Evolutionary conservation across 1,140 invertebrate species (phyloP), one percentile per base, ranked within the genome.

Genomic region (Glossosoma conforme): DNA sequence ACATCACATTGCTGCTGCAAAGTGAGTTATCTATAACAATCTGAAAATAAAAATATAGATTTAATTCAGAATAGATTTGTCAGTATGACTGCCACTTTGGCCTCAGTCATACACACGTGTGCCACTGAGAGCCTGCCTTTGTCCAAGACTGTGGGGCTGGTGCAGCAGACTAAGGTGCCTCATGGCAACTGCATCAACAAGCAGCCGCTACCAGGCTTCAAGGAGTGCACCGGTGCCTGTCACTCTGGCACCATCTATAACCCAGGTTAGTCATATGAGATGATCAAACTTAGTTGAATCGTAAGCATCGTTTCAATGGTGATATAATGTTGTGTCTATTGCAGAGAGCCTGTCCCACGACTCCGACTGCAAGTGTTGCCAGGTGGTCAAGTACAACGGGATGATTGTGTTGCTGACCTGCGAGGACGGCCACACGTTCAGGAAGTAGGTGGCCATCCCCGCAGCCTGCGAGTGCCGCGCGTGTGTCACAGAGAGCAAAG

Each of bases 151-250:
- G 56, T 82, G 36, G 76, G 76, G 2, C 52, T 83, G 30, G 59
- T 88, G 0, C 65, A 70, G 38, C 61, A 74, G 17, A 54, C 54
- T 2, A 59, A 67, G 25, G 54, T 55, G 0, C 36, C 48, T n/a
- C 77, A 80, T 60, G 83, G 82, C 6, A 41, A 66, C 1, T 88
- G 86, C 61, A 68, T 67, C 30, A 88, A 87, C 63, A 57, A 67
- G 0, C 57, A 77, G 21, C 69, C 75, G 0, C 66, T 87, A 8
- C 42, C 60, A 10, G 77, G 76, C 13, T 77, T 87, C 50, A 79
- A 74, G 4, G 78, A 86, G 61, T 88, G 86, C 54, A 63, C 70
- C 21, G 86, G 86, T 4, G 62, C 65, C 14, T 88, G 86, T 60
- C 65, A 76, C 50, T 85, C 85, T 1, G 77, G 77, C 13, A 81